Conservation (phyloP, 2,888 invertebrate species). For the Polymixis lichenea region DNA sequence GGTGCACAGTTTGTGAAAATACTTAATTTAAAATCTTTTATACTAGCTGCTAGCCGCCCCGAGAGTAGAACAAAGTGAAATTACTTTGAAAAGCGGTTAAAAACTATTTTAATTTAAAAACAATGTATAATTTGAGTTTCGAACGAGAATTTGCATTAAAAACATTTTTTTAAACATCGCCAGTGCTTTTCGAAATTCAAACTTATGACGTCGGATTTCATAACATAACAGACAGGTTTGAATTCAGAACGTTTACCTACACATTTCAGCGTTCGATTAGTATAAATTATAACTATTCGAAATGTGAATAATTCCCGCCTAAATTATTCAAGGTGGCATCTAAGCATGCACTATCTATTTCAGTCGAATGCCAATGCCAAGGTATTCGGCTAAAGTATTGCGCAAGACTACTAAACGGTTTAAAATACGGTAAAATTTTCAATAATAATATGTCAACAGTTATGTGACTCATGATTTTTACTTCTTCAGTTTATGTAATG, state of each 20-base stretch:
- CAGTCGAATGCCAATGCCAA: slow-evolving; percentile 83
- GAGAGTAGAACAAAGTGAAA: slow-evolving; percentile 5
- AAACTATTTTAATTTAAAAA: slow-evolving; percentile 19
- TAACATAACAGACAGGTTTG: slow-evolving; percentile 28
- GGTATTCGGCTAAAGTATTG: slow-evolving; percentile 72
- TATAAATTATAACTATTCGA: slow-evolving; percentile 43
- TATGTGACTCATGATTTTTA: slow-evolving; percentile 72
- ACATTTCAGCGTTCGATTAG: slow-evolving; percentile 27
- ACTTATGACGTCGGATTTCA: slow-evolving; percentile 12
- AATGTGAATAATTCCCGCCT: slow-evolving; percentile 44
- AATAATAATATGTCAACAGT: slow-evolving; percentile 55
- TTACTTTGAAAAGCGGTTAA: neutral
- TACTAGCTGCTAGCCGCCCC: neutral
- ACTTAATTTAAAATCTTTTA: neutral
- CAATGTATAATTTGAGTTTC: neutral
- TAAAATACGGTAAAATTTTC: slow-evolving; percentile 54
- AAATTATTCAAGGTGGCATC: slow-evolving; percentile 59
- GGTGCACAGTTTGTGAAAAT: neutral
- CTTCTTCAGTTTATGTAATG: slow-evolving; percentile 38
- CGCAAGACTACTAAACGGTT: slow-evolving; percentile 57
- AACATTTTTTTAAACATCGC: neutral
- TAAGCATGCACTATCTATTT: slow-evolving; percentile 77
- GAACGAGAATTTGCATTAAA: slow-evolving; percentile 21
- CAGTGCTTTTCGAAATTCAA: slow-evolving; percentile 6
- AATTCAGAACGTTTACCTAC: slow-evolving; percentile 44